These are phyloP conservation scores for Lapara coniferarum DNA, from an alignment of 2,888 invertebrate genomes.

Conservation along the genomic window DNA sequence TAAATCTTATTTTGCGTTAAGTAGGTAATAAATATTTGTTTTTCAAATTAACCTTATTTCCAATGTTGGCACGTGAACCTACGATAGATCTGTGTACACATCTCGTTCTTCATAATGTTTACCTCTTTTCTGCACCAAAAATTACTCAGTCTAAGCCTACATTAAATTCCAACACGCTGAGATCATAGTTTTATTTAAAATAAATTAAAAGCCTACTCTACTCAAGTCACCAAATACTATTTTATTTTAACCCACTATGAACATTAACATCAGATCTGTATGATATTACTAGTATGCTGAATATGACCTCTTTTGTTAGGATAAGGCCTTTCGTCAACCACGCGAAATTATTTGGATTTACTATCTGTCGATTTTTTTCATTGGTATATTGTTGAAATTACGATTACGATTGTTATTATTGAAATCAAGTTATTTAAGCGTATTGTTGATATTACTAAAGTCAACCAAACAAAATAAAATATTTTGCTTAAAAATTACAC, in stretches of 20 bases:
- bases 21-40: conserved; percentile 31
- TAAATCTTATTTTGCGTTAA: conserved; percentile 11
- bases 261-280: not conserved
- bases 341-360: too few species aligned
- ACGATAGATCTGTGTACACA: conserved; percentile 7
- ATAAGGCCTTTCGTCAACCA: too few species aligned
- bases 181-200: conserved; percentile 64
- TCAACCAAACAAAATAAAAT: too few species aligned
- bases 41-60: not conserved
- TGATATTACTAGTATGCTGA: not conserved
- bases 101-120: conserved; percentile 7
- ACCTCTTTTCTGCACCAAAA: conserved; percentile 44
- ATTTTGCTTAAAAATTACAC: too few species aligned
- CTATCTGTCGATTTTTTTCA: too few species aligned
- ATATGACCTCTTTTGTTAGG: too few species aligned
- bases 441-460: too few species aligned
- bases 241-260: not conserved
- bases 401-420: too few species aligned
- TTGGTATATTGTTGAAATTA: too few species aligned
- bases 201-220: conserved; percentile 42
- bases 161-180: conserved; percentile 66
- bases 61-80: not conserved
- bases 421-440: too few species aligned
- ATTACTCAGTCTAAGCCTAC: conserved; percentile 51
- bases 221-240: not conserved